Evolutionary conservation across 2,888 invertebrate species (phyloP).

Genomic region (Lasioglossum vierecki): DNA sequence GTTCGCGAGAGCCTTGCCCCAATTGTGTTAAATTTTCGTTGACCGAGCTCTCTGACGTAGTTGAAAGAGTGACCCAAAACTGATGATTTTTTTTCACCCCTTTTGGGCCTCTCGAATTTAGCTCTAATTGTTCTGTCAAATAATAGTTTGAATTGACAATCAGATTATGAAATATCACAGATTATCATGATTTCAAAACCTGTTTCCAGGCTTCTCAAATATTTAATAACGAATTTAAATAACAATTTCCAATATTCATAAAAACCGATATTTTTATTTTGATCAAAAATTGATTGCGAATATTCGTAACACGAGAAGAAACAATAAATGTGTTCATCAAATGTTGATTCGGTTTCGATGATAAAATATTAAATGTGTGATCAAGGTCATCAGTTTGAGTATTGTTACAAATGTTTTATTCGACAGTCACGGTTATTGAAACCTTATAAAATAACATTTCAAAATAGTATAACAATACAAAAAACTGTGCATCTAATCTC

Average conservation of each 20-base stretch:
- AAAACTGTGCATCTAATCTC: too few species aligned
- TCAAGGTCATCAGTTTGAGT: too few species aligned
- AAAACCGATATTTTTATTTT: background rate
- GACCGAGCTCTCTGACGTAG: background rate
- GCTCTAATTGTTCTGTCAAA: background rate
- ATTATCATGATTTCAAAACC: background rate
- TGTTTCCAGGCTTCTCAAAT: background rate
- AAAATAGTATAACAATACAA: too few species aligned
- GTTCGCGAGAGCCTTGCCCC: conserved; percentile 3
- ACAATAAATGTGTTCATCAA: too few species aligned
- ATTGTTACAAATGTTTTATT: background rate
- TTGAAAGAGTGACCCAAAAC: background rate
- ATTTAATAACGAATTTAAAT: background rate
- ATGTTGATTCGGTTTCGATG: too few species aligned
- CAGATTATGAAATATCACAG: background rate
- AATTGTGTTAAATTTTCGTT: conserved; percentile 35
- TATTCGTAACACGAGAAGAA: too few species aligned
- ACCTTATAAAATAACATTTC: background rate
- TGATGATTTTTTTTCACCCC: background rate
- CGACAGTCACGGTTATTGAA: background rate
- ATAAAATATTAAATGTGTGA: too few species aligned
- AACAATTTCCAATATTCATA: background rate
- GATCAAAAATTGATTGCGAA: too few species aligned
- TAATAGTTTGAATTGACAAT: background rate
- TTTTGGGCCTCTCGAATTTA: background rate